Base-by-base conservation (phyloP, 2,888 invertebrate species). In the Sphinx pinastri region DNA sequence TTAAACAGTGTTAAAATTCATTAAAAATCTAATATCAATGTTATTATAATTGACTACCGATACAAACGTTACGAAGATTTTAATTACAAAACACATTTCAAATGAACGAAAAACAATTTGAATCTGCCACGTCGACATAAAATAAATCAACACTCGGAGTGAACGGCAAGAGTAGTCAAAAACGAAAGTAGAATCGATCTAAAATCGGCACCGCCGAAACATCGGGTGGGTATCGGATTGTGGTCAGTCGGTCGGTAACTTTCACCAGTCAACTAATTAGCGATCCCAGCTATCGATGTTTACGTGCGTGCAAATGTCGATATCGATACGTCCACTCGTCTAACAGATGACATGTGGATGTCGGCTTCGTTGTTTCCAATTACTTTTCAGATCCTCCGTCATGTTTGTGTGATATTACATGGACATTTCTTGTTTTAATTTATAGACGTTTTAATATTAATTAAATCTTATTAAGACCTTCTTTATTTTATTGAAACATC, bases 171-270 rank as follows among this genome's bases (percentile, higher is more conserved):
- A 92, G 92, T 89, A 92, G 91, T 89, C 92, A 93, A 93, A 94
- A 94, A 92, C 93, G 93, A 94, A 94, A 94, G 93, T 94, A 89
- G 91, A 89, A 90, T 93, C 89, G 89, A 92, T 92, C 92, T 93
- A 91, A 90, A 93, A 92, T 93, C 90, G 86, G 82, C 87, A 86
- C 81, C 84, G 84, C 91, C 91, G 88, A 93, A 93, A 92, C 91
- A 90, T 90, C 88, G 87, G 78, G 83, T 80, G 76, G 82, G 79
- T 78, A 79, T 84, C 80, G 83, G 83, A 92, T 91, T 86, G 87
- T 93, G 93, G 93, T 93, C 93, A 94, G 91, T 94, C 90, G 93
- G 93, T 89, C 93, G 91, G 86, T 89, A 76, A 93, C 93, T 94
- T 94, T 94, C 93, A 85, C 93, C 89, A 75, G 72, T 74, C 80